Percentiles rank a stretch among this genome's conserved stretches.
These are phyloP conservation scores for Pristionchus mayeri DNA, from an alignment of 2,888 invertebrate genomes.

Conservation along the genomic window DNA sequence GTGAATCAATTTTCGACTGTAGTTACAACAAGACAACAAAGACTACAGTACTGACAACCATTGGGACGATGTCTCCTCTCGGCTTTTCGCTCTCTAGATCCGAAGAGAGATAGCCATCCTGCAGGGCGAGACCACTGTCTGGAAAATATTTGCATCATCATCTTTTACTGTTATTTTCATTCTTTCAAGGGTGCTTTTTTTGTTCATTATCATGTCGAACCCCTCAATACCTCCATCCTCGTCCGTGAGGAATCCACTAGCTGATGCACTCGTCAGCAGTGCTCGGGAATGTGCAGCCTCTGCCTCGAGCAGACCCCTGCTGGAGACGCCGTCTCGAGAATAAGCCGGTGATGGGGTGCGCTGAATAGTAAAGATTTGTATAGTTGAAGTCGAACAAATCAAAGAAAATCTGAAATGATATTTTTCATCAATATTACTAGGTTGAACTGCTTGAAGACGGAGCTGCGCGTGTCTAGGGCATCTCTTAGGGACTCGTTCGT, in stretches of 20 bases:
- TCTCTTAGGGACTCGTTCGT: constrained; percentile 81
- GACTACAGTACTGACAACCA: constrained; percentile 24
- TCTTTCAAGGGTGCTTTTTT: not conserved
- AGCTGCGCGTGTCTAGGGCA: constrained; percentile 76
- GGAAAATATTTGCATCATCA: not conserved
- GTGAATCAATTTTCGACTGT: not conserved
- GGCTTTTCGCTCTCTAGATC: constrained; percentile 46
- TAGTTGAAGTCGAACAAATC: no score
- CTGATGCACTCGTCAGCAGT: constrained; percentile 27
- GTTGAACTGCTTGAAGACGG: constrained; percentile 66
- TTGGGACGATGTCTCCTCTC: not conserved
- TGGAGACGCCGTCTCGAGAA: constrained; percentile 29
- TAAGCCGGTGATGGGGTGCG: constrained; percentile 45
- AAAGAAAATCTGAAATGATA: no score
- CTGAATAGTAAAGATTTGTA: constrained; percentile 17
- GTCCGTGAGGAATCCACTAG: constrained; percentile 44
- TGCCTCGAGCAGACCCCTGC: constrained; percentile 25
- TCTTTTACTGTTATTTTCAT: not conserved
- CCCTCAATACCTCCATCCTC: constrained; percentile 45
- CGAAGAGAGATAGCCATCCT: constrained; percentile 46
- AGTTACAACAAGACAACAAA: no score
- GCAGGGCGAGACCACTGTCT: constrained; percentile 50
- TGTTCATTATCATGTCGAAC: not conserved
- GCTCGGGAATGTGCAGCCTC: constrained; percentile 35
- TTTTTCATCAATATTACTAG: no score